Evolutionary conservation across 2,797 vertebrate genomes (phyloP).

Genomic region (Myoxocephalus aenaeus): DNA sequence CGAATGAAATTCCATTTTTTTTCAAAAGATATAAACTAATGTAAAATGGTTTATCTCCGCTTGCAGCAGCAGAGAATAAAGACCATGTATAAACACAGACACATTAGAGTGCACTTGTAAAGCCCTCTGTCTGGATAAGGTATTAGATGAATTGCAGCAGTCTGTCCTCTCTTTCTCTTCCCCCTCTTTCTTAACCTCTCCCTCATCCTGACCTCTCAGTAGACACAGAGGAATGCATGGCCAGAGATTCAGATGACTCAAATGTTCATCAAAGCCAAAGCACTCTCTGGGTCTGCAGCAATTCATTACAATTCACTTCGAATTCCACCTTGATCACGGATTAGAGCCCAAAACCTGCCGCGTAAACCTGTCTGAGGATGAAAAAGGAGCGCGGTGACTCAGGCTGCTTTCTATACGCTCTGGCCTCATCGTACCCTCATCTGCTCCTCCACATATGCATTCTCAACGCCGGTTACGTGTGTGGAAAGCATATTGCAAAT

Average conservation of each 20-base stretch:
- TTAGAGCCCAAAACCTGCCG: slow-evolving; percentile 22
- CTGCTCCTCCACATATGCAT: slow-evolving; percentile 11
- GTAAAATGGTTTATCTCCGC: neutral
- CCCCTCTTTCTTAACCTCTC: slow-evolving; percentile 41
- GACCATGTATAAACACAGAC: slow-evolving; percentile 51
- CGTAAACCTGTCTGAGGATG: slow-evolving; percentile 18
- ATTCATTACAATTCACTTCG: slow-evolving; percentile 42
- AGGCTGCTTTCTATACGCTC: slow-evolving; percentile 9
- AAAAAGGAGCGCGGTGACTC: neutral
- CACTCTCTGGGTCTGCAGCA: neutral
- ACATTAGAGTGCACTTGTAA: slow-evolving; percentile 52
- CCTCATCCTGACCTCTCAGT: slow-evolving; percentile 56
- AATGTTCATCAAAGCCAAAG: slow-evolving; percentile 49
- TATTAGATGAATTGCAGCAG: slow-evolving; percentile 66
- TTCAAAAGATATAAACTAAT: neutral
- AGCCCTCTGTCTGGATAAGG: slow-evolving; percentile 68
- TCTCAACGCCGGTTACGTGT: neutral
- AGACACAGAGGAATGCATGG: slow-evolving; percentile 72
- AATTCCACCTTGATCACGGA: slow-evolving; percentile 24
- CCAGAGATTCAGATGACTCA: slow-evolving; percentile 60
- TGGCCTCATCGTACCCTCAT: neutral
- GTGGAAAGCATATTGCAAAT: slow-evolving; percentile 33
- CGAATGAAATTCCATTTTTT: neutral
- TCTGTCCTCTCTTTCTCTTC: slow-evolving; percentile 26
- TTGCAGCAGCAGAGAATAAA: slow-evolving; percentile 13